Evolutionary conservation across 2,113 vertebrate genomes (phyloP), one percentile per base, ranked within the genome.

Genomic region (Notothenia rossii): DNA sequence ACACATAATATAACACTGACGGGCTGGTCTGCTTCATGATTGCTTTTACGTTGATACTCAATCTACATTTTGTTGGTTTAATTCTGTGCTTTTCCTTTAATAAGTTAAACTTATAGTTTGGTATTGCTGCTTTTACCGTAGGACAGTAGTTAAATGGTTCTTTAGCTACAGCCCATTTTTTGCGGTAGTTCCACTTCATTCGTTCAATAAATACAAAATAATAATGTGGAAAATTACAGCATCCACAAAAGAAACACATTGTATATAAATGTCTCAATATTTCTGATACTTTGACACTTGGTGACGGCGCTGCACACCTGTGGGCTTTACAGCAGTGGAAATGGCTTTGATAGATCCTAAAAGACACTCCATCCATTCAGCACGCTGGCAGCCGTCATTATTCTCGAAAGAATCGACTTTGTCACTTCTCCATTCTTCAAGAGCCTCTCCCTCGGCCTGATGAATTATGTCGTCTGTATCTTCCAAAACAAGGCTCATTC

Each of bases 381-480:
- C 79, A 71, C 45, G 9, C 45, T 88, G 94, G 93, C 94, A 94
- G 93, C 86, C 93, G 69, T 94, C 94, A 94, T 95, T 94, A 94
- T 93, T 95, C 94, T 93, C 92, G 56, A 90, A 94, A 93, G 94
- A 91, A 93, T 92, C 88, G 75, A 88, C 90, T 92, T 95, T 95
- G 94, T 95, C 94, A 94, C 92, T 88, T 93, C 92, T 94, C 94
- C 94, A 93, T 95, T 95, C 92, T 94, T 94, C 93, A 95, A 86
- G 90, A 81, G 79, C 65, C 80, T 87, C 71, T 77, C 79, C 64
- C 84, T 78, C 54, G 73, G 90, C 84, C 93, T 94, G 95, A 95
- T 91, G 93, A 94, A 94, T 93, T 87, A 91, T 84, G 84, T 86
- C 72, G 88, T 90, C 83, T 82, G 92, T 94, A 92, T 95, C 94